A percentile compares a stretch with the other conserved stretches of the same genome.
phyloP scores from a whole-genome alignment of 2,113 vertebrate species.

The Anser brachyrhynchus region DNA sequence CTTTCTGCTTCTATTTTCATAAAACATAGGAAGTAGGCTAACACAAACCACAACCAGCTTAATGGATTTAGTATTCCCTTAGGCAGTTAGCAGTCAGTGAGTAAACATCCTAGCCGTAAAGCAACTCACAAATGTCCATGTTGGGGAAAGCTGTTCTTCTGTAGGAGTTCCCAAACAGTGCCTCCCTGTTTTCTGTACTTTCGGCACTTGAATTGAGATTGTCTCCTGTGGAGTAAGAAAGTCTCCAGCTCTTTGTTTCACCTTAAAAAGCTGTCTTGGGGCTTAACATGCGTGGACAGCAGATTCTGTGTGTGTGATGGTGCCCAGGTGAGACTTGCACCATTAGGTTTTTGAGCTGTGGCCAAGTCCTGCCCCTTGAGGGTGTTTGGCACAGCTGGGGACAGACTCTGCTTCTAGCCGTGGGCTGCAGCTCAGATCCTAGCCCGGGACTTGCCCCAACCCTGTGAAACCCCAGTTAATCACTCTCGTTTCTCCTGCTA shows the following conservation, averaged over 20 bases:
- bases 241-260: background rate
- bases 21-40: background rate
- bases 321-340: background rate
- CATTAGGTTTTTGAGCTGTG: background rate
- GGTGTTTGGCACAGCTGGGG: background rate
- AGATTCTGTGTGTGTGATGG: fast-evolving
- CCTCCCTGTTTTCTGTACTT: fast-evolving
- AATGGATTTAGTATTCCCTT: background rate
- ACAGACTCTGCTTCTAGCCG: background rate
- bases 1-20: background rate
- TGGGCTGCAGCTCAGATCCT: background rate
- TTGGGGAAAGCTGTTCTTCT: background rate
- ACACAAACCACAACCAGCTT: background rate
- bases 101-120: background rate
- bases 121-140: background rate
- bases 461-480: background rate
- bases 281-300: background rate
- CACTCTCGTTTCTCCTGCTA: background rate
- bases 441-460: too few relatives aligned
- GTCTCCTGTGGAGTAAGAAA: background rate
- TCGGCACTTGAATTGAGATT: background rate
- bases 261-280: background rate
- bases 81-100: background rate
- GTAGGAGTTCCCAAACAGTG: background rate
- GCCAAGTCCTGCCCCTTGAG: background rate